A percentile compares a stretch with the other conserved stretches of the same genome.
Conservation (phyloP, 2,888 invertebrate genomes). For the Trichacis sp. region DNA sequence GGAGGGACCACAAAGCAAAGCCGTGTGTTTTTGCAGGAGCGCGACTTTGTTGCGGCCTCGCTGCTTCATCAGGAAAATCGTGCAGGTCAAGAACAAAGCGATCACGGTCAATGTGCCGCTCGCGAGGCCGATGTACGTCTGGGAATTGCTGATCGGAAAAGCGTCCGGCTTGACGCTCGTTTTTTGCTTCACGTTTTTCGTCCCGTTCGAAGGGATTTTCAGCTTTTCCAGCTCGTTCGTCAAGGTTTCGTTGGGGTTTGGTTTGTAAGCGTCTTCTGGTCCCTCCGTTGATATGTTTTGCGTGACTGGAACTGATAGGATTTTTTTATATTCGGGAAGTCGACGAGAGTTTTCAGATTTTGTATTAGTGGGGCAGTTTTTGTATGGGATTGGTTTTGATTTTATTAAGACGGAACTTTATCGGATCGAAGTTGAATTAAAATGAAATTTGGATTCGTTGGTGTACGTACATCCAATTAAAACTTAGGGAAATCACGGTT, state of each 20-base stretch:
- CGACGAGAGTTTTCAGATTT: no score
- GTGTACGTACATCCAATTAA: no score
- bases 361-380: no score
- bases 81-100: conserved; percentile 75
- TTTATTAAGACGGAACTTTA: no score
- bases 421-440: no score
- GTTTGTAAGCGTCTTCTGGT: conserved; percentile 30
- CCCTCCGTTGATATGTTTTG: conserved; percentile 41
- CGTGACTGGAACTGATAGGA: conserved; percentile 40
- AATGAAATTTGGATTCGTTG: no score
- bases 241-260: conserved; percentile 39
- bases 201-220: conserved; percentile 54
- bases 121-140: conserved; percentile 71
- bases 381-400: no score
- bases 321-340: background rate
- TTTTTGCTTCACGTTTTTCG: conserved; percentile 50
- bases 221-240: conserved; percentile 25
- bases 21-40: conserved; percentile 75
- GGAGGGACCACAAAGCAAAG: conserved; percentile 72
- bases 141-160: conserved; percentile 73
- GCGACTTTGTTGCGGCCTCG: conserved; percentile 76
- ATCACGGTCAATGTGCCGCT: conserved; percentile 78
- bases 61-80: conserved; percentile 76
- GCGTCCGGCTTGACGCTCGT: conserved; percentile 71
- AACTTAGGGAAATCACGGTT: no score